Conservation (phyloP, 2,888 invertebrate species). For the Onchidella celtica region DNA sequence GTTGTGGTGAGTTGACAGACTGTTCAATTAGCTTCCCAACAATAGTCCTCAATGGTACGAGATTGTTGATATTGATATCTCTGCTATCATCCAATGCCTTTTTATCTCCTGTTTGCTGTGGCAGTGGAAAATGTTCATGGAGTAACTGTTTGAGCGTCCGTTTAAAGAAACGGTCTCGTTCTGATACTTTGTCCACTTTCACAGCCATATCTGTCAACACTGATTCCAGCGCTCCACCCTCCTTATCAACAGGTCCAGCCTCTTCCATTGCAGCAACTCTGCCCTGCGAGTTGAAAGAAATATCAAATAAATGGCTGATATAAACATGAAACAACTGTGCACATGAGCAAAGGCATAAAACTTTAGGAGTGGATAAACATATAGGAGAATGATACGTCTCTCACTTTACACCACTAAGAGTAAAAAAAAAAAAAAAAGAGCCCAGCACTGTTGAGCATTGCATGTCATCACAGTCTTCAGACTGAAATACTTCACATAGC, state of each 20-base stretch:
- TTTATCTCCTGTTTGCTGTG: neutral
- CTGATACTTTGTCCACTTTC: slow-evolving; percentile 24
- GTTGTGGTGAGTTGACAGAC: slow-evolving; percentile 40
- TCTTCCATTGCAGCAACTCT: neutral
- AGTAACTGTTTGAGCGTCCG: slow-evolving; percentile 26
- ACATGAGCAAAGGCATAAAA: neutral
- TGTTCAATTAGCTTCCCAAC: slow-evolving; percentile 40
- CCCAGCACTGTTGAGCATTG: too few species aligned
- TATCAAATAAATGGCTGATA: too few species aligned
- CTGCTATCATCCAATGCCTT: neutral
- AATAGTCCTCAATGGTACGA: slow-evolving; percentile 23
- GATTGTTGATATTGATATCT: neutral
- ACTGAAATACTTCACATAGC: too few species aligned
- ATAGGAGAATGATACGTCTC: too few species aligned
- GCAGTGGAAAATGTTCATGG: slow-evolving; percentile 10
- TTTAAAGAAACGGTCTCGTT: slow-evolving; percentile 12
- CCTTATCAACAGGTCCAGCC: neutral
- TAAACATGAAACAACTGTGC: neutral
- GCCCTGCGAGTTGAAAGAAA: slow-evolving; percentile 6
- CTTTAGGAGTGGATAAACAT: neutral
- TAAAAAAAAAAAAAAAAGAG: too few species aligned
- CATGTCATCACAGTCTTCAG: too few species aligned
- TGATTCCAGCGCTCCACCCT: neutral
- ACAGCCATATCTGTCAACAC: slow-evolving; percentile 22
- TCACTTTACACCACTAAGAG: too few species aligned